Conservation (phyloP, 2,888 invertebrate genomes). For the Orthonevra nobilis region DNA sequence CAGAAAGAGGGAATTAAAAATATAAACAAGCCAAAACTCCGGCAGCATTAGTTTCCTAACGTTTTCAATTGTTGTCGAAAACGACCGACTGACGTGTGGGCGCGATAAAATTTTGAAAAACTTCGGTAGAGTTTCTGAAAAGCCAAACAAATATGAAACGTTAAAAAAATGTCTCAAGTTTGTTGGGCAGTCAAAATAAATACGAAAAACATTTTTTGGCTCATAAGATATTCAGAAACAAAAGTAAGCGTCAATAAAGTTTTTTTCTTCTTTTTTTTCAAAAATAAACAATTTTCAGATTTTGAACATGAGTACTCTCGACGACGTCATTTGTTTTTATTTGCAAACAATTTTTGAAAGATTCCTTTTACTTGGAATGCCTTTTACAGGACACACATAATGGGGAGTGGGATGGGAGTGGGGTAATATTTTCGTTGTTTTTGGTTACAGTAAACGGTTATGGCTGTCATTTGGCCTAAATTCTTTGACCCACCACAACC, state of each 20-base stretch:
- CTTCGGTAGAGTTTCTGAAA: no score
- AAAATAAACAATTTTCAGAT: neutral
- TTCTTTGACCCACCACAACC: conserved; percentile 13
- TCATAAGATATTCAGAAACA: conserved; percentile 8
- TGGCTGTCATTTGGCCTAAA: conserved; percentile 2
- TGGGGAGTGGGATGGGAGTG: no score
- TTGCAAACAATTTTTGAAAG: conserved; percentile 3
- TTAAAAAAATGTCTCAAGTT: no score
- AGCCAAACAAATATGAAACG: no score
- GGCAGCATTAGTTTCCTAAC: no score
- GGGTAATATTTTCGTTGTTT: conserved; percentile 1
- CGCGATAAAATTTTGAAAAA: no score
- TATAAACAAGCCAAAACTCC: no score
- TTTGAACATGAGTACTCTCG: neutral
- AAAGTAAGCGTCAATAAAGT: no score
- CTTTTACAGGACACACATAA: neutral
- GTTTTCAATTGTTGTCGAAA: no score
- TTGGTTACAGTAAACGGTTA: conserved; percentile 13
- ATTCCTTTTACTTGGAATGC: conserved; percentile 11
- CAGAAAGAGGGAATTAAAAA: conserved; percentile 8
- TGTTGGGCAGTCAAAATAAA: no score
- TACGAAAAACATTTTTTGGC: no score
- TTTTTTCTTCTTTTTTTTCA: neutral
- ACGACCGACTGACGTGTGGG: no score
- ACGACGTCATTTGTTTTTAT: neutral